A percentile compares a stretch with the other conserved stretches of the same genome.
Conservation (phyloP, 2,797 vertebrate species). For the Coracias cyanogaster region DNA sequence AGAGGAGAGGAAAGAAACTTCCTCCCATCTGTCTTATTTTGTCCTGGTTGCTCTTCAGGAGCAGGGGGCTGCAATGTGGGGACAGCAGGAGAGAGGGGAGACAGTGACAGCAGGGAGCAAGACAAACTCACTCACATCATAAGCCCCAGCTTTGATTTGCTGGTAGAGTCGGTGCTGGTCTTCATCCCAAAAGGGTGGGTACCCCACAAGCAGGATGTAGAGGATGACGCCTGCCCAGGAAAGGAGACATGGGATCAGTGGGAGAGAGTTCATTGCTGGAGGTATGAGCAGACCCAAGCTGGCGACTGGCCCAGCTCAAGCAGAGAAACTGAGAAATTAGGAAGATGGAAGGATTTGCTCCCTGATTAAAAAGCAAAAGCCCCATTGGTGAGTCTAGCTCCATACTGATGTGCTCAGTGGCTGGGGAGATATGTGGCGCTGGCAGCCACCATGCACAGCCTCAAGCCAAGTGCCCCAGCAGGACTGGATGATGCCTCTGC, state of each 20-base stretch:
- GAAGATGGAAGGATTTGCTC: neutral
- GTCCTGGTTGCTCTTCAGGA: neutral
- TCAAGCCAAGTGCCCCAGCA: neutral
- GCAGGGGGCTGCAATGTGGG: neutral
- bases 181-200: constrained; percentile 98
- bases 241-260: neutral
- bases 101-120: neutral
- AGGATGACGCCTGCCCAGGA: constrained; percentile 90
- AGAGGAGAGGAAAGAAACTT: neutral
- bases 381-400: neutral
- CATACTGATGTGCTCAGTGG: rapidly evolving
- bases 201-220: constrained; percentile 95
- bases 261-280: neutral
- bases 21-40: neutral
- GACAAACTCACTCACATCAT: constrained; percentile 87
- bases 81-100: neutral
- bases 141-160: constrained; percentile 99
- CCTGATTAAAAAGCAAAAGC: neutral
- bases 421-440: neutral
- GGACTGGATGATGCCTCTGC: neutral
- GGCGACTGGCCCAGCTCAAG: neutral
- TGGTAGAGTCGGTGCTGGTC: constrained; percentile 97
- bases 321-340: neutral
- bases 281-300: neutral
- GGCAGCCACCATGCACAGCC: neutral